phyloP scores from a whole-genome alignment of 1,140 invertebrate genomes.

The Zaprionus ornatus region DNA sequence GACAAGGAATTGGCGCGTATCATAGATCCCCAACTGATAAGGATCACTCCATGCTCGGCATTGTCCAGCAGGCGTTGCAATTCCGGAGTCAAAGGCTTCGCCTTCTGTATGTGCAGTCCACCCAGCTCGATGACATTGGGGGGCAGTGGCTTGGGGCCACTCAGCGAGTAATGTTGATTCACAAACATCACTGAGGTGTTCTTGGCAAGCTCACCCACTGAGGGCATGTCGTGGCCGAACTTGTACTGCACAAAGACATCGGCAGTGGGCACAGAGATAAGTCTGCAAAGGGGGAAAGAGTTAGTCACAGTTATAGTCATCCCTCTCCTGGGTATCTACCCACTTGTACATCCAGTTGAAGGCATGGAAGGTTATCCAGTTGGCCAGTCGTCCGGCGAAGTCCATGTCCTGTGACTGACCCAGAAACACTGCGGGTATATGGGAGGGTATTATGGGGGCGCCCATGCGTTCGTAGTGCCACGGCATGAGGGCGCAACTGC shows the following conservation, averaged over 20 bases:
- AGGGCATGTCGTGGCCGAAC: slow-evolving; percentile 85
- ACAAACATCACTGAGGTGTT: slow-evolving; percentile 87
- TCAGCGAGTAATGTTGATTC: slow-evolving; percentile 87
- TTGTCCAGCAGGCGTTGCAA: slow-evolving; percentile 88
- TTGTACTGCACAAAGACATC: slow-evolving; percentile 73
- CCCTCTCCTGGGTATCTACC: not conserved
- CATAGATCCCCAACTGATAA: slow-evolving; percentile 89
- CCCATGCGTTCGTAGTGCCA: slow-evolving; percentile 86
- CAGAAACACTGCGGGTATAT: slow-evolving; percentile 85
- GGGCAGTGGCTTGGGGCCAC: slow-evolving; percentile 85
- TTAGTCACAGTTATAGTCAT: not conserved
- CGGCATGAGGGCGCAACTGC: slow-evolving; percentile 86
- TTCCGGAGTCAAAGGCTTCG: slow-evolving; percentile 86
- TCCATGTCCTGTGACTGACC: slow-evolving; percentile 85
- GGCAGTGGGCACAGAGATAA: slow-evolving; percentile 53
- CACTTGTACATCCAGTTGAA: slow-evolving; percentile 76
- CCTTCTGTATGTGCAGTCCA: slow-evolving; percentile 86
- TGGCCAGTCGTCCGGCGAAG: slow-evolving; percentile 84
- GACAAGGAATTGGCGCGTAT: slow-evolving; percentile 87
- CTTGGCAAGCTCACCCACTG: slow-evolving; percentile 85
- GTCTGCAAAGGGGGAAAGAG: slow-evolving; percentile 17
- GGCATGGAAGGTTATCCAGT: slow-evolving; percentile 77
- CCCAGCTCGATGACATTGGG: slow-evolving; percentile 88
- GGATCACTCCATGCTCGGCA: slow-evolving; percentile 88
- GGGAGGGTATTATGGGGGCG: slow-evolving; percentile 86